phyloP scores from a whole-genome alignment of 2,888 invertebrate species.

The Seira ritae region DNA sequence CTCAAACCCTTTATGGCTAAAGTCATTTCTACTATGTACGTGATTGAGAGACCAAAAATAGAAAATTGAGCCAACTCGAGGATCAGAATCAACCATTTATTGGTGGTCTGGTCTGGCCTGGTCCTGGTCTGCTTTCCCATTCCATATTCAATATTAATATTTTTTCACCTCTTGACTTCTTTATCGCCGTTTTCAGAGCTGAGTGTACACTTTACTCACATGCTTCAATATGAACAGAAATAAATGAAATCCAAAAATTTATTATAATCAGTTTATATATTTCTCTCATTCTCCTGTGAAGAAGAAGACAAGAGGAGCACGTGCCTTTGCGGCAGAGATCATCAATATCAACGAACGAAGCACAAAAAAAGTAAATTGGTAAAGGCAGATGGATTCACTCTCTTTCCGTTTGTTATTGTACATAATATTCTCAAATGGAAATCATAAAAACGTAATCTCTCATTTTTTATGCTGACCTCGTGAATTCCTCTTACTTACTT shows the following conservation, averaged over 20 bases:
- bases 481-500: no score
- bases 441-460: conserved; percentile 41
- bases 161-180: conserved; percentile 25
- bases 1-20: no score
- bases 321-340: conserved; percentile 60
- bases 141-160: no score
- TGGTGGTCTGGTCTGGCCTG: conserved; percentile 42
- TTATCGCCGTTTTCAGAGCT: conserved; percentile 12
- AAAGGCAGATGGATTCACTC: conserved; percentile 29
- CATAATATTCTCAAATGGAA: background rate
- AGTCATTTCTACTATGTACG: conserved; percentile 21
- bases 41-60: conserved; percentile 53
- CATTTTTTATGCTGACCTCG: no score
- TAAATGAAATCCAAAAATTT: no score
- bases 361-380: conserved; percentile 59
- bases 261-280: no score
- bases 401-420: background rate
- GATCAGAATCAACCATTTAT: conserved; percentile 16
- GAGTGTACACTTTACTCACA: background rate
- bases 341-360: conserved; percentile 34
- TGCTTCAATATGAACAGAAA: no score
- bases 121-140: background rate
- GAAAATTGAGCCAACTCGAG: no score
- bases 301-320: conserved; percentile 33
- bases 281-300: no score